Percentiles rank a stretch among this genome's conserved stretches.
Evolutionary conservation across 2,113 vertebrate species (phyloP).

Genomic region (Phrynocephalus versicolor): DNA sequence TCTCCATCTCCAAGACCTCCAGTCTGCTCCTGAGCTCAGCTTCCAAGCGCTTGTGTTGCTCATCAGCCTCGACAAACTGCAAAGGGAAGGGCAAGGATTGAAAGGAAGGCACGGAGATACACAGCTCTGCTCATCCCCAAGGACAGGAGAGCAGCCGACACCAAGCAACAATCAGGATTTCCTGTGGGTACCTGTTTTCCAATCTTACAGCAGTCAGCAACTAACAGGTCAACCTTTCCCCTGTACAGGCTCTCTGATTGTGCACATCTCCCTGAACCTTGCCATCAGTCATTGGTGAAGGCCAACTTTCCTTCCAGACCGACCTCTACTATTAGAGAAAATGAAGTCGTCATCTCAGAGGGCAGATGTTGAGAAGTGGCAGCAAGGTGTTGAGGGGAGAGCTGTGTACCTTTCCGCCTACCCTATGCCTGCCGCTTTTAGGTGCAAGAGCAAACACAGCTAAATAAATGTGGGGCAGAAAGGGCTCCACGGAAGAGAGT

Average conservation of each 20-base stretch:
- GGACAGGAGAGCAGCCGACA: not conserved
- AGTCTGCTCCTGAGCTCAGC: slow-evolving; percentile 81
- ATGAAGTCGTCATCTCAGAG: too few relatives aligned
- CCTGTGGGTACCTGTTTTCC: not conserved
- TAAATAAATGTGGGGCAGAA: too few relatives aligned
- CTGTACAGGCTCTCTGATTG: not conserved
- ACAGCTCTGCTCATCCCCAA: not conserved
- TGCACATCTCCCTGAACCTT: not conserved
- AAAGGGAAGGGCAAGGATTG: slow-evolving; percentile 18
- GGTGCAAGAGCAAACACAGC: not conserved
- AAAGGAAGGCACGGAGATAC: not conserved
- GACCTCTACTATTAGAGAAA: too few relatives aligned
- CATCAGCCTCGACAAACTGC: slow-evolving; percentile 95
- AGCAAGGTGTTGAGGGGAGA: not conserved
- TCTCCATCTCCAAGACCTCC: slow-evolving; percentile 82
- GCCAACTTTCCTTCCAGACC: too few relatives aligned
- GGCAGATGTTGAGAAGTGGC: too few relatives aligned
- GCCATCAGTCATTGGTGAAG: not conserved
- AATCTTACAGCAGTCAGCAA: not conserved
- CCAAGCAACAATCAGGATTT: not conserved
- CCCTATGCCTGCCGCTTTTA: too few relatives aligned
- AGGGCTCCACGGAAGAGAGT: too few relatives aligned
- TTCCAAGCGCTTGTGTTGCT: slow-evolving; percentile 88
- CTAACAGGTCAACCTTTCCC: not conserved
- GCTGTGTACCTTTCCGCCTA: too few relatives aligned